phyloP scores from a whole-genome alignment of 2,113 vertebrate species.

The Upupa epops region DNA sequence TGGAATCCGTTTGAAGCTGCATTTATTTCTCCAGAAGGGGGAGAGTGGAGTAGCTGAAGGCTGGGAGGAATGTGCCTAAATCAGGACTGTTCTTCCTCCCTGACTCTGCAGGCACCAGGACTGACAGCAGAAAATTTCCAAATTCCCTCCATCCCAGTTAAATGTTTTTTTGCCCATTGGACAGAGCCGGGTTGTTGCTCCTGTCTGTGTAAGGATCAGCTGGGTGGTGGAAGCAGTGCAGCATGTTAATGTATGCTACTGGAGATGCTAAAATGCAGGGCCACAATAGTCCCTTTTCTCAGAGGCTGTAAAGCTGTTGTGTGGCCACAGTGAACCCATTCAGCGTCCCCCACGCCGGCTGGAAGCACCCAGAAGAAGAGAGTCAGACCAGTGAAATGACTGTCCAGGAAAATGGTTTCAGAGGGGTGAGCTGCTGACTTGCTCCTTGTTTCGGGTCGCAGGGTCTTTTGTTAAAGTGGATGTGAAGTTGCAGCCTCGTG shows the following conservation, averaged over 20 bases:
- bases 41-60: neutral
- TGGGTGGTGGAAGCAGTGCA: conserved; percentile 50
- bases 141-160: neutral
- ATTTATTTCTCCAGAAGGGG: conserved; percentile 62
- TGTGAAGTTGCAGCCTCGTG: neutral
- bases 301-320: conserved; percentile 23
- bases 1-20: conserved; percentile 9
- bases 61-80: neutral
- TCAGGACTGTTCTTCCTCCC: neutral
- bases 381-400: neutral
- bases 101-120: neutral
- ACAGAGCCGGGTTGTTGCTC: neutral
- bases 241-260: conserved; percentile 62
- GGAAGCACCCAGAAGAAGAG: conserved; percentile 17
- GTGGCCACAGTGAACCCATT: conserved; percentile 33
- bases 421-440: neutral
- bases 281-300: conserved; percentile 13
- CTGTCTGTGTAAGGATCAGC: conserved; percentile 47
- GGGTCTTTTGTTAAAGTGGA: neutral
- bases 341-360: conserved; percentile 32
- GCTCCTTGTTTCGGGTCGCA: neutral
- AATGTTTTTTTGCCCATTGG: neutral
- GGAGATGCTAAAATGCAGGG: neutral
- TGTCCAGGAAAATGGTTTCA: neutral
- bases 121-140: neutral